phyloP scores from a whole-genome alignment of 2,797 vertebrate genomes.

The Lepidocolaptes lacrymiger region DNA sequence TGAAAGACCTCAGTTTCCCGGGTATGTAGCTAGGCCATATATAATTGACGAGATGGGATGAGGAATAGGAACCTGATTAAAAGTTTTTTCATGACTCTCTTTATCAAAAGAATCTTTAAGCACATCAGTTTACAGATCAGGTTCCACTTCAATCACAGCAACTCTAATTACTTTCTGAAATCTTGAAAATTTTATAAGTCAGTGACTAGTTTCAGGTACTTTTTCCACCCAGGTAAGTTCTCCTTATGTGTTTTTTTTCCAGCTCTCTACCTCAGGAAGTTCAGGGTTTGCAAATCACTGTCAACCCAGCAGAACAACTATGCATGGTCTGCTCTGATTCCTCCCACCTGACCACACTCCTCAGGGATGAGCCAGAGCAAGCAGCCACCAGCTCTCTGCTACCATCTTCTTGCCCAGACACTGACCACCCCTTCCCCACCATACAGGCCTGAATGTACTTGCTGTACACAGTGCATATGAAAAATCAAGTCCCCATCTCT shows the following conservation, averaged over 20 bases:
- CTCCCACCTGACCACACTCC: fast-evolving
- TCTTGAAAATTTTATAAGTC: background rate
- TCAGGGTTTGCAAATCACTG: background rate
- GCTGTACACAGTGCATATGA: fast-evolving
- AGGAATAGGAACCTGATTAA: background rate
- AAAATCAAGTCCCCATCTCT: background rate
- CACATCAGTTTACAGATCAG: background rate
- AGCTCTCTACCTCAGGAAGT: background rate
- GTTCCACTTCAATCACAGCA: background rate
- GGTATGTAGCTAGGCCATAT: background rate
- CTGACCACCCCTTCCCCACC: background rate
- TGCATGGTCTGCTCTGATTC: fast-evolving
- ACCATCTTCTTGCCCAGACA: background rate
- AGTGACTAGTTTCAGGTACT: background rate
- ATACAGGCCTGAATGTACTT: background rate
- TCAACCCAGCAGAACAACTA: background rate
- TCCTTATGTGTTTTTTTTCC: background rate
- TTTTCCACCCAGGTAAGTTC: background rate
- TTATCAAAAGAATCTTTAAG: background rate
- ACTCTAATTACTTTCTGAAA: background rate
- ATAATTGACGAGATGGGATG: background rate
- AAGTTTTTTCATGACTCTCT: background rate
- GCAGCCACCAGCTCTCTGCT: background rate
- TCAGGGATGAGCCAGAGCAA: background rate
- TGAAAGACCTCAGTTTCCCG: background rate